phyloP scores from a whole-genome alignment of 2,113 vertebrate genomes.

The Corydoras sp. region DNA sequence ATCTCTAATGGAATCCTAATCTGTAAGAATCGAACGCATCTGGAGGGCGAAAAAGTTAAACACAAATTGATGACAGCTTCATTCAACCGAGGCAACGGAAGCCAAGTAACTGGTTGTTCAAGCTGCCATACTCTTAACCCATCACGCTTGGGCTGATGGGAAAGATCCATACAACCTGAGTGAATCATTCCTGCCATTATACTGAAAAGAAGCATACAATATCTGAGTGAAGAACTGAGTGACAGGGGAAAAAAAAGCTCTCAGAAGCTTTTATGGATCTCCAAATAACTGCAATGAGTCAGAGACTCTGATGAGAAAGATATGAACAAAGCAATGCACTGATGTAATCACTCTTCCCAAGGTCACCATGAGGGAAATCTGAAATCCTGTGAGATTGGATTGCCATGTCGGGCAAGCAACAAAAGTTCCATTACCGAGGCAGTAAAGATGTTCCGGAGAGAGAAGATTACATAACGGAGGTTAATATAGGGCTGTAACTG shows the following conservation, averaged over 20 bases:
- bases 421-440: background rate
- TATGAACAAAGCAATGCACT: slow-evolving; percentile 24
- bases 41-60: slow-evolving; percentile 1
- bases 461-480: slow-evolving; percentile 9
- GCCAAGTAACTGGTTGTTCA: background rate
- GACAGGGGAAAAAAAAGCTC: background rate
- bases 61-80: slow-evolving; percentile 8
- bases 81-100: background rate
- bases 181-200: background rate
- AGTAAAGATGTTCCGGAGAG: background rate
- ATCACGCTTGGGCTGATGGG: background rate
- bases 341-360: slow-evolving; percentile 28
- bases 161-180: background rate
- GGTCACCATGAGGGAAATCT: slow-evolving; percentile 24
- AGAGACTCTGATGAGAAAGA: slow-evolving; percentile 17
- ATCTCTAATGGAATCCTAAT: background rate
- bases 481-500: slow-evolving; percentile 16
- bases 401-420: slow-evolving; percentile 1
- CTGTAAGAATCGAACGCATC: background rate
- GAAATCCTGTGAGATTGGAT: slow-evolving; percentile 19
- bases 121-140: background rate
- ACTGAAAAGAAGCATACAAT: background rate
- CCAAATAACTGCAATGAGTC: slow-evolving; percentile 18
- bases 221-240: background rate
- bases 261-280: slow-evolving; percentile 9